phyloP scores from a whole-genome alignment of 2,113 vertebrate species.

The Ptychochromis oligacanthus region DNA sequence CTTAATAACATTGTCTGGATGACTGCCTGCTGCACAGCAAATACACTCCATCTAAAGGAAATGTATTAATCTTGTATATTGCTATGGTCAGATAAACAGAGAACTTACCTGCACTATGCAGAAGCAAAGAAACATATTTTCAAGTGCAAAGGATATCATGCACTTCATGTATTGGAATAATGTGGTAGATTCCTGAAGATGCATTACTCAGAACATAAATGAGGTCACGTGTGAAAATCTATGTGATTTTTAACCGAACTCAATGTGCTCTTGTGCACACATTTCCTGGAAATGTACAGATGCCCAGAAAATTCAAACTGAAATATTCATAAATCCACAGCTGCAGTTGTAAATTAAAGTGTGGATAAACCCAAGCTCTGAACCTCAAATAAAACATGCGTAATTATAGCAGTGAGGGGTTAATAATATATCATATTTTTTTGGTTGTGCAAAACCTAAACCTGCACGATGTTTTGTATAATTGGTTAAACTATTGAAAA shows the following conservation, averaged over 20 bases:
- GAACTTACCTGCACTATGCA: neutral
- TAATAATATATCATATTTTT: neutral
- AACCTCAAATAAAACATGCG: neutral
- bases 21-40: constrained; percentile 13
- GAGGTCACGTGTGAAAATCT: neutral
- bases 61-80: constrained; percentile 14
- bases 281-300: neutral
- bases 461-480: neutral
- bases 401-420: neutral
- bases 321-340: neutral
- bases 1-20: constrained; percentile 34
- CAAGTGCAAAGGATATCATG: neutral
- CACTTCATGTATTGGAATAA: neutral
- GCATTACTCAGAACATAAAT: neutral
- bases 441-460: neutral
- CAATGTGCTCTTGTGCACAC: neutral
- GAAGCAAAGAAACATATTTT: neutral
- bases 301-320: neutral
- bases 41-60: neutral
- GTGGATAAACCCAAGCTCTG: neutral
- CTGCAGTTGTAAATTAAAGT: neutral
- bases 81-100: constrained; percentile 25
- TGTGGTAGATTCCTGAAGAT: neutral
- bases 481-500: neutral
- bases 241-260: neutral